A percentile compares a stretch with the other conserved stretches of the same genome.
Conservation (phyloP, 1,140 invertebrate genomes). For the Polyergus mexicanus region DNA sequence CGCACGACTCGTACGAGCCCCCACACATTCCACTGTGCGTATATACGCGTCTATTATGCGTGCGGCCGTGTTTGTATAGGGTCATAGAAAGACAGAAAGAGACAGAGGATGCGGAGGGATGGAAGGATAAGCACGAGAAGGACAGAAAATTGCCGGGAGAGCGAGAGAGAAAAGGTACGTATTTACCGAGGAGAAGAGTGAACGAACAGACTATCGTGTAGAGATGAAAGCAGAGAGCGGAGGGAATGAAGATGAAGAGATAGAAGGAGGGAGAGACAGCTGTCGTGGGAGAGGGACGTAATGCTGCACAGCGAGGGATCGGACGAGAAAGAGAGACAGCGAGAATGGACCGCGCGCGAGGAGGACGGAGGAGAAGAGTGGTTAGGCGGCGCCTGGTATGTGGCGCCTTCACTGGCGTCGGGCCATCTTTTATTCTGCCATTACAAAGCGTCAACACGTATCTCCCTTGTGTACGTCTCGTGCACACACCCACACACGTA, state of each 20-base stretch:
- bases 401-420: slow-evolving; percentile 85
- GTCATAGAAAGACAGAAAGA: slow-evolving; percentile 32
- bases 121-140: slow-evolving; percentile 41
- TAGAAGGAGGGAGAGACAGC: slow-evolving; percentile 21
- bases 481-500: too few relatives aligned
- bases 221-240: slow-evolving; percentile 6
- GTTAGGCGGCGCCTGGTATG: slow-evolving; percentile 84
- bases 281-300: slow-evolving; percentile 36
- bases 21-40: slow-evolving; percentile 25
- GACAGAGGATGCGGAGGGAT: slow-evolving; percentile 27
- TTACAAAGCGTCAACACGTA: slow-evolving; percentile 81
- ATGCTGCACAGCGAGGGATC: not conserved
- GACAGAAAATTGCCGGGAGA: not conserved
- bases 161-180: slow-evolving; percentile 12
- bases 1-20: not conserved
- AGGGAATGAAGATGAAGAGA: slow-evolving; percentile 24
- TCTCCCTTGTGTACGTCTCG: slow-evolving; percentile 44
- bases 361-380: slow-evolving; percentile 63
- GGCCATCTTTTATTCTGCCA: slow-evolving; percentile 83
- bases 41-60: slow-evolving; percentile 5
- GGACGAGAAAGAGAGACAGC: slow-evolving; percentile 15
- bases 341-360: slow-evolving; percentile 34
- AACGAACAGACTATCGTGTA: slow-evolving; percentile 29
- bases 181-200: slow-evolving; percentile 29
- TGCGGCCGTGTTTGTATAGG: slow-evolving; percentile 60